Evolutionary conservation across 1,140 invertebrate species (phyloP).

Genomic region (Mactra quadrangularis): DNA sequence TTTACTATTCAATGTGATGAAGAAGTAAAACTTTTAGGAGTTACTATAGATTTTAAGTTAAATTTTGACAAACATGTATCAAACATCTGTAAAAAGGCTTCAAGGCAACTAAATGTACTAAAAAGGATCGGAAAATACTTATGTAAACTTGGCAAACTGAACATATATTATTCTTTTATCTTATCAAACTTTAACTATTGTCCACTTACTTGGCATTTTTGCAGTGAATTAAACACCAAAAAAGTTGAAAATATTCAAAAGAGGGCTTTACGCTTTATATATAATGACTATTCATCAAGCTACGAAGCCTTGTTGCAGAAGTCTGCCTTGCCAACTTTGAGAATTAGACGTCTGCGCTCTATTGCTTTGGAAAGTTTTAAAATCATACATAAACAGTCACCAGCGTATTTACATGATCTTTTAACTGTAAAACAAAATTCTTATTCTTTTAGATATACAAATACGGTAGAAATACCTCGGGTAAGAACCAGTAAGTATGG

Average conservation of each 20-base stretch:
- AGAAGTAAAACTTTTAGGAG: constrained; percentile 43
- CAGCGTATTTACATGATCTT: neutral
- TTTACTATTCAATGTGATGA: constrained; percentile 54
- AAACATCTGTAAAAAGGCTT: no score
- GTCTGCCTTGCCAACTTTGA: neutral
- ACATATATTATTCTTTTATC: constrained; percentile 52
- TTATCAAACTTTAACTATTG: constrained; percentile 55
- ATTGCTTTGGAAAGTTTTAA: constrained; percentile 29
- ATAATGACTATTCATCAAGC: constrained; percentile 6
- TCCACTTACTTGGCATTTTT: constrained; percentile 19
- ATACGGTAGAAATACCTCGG: no score
- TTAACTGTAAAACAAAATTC: no score
- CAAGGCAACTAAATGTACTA: constrained; percentile 46
- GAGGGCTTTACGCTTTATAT: constrained; percentile 31
- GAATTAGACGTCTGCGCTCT: constrained; percentile 22
- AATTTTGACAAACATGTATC: constrained; percentile 48
- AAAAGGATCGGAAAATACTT: constrained; percentile 34
- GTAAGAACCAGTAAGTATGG: no score
- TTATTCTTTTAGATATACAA: no score
- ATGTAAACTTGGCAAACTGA: constrained; percentile 20
- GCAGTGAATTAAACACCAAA: neutral
- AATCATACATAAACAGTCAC: neutral
- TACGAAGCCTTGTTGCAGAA: neutral
- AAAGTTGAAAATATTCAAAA: constrained; percentile 39
- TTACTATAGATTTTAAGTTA: constrained; percentile 55